Evolutionary conservation across 2,888 invertebrate species (phyloP), one percentile per base, ranked within the genome.

Genomic region (Cryptosula pallasiana): DNA sequence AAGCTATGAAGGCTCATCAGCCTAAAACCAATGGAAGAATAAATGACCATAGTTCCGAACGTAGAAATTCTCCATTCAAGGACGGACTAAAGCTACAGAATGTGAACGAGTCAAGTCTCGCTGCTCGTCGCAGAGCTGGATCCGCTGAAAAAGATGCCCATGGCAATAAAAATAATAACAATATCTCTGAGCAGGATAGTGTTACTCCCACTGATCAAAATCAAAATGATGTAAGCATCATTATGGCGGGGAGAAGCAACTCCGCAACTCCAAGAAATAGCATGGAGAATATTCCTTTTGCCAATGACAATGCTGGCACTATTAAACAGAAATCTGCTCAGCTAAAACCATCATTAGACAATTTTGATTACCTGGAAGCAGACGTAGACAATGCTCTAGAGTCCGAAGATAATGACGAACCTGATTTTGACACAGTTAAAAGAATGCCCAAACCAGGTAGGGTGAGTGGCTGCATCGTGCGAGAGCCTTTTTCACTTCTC

Each of bases 231-330:
- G n/a, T 27, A 16, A 32, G 32, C 9, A 63, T 63, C 2, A 57
- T 23, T 5, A 16, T 57, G 57, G 9, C 63, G 25, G 63, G 16
- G 2, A 27, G 34, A 27, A 63, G 34, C 32, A 34, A 63, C n/a
- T 63, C 63, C 13, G 63, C 32, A 27, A 63, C 63, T 25, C 63
- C 63, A 63, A 63, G 63, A 63, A 63, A 63, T 63, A 63, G 63
- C 27, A 63, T 34, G 5, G 63, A 63, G 27, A 25, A 63, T 63
- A 77, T 87, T 75, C 97, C 97, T 55, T 98, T 98, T 86, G 97
- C 97, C 77, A 97, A 98, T 85, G 97, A 98, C 85, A 97, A 98
- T 86, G 95, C 96, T 54, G 98, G 97, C 73, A 98, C 98, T 72
- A 97, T 98, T 82, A 94, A 95, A 83, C 96, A 96, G 82, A 88